Evolutionary conservation across 2,113 vertebrate genomes (phyloP).

Genomic region (Aegithalos caudatus): DNA sequence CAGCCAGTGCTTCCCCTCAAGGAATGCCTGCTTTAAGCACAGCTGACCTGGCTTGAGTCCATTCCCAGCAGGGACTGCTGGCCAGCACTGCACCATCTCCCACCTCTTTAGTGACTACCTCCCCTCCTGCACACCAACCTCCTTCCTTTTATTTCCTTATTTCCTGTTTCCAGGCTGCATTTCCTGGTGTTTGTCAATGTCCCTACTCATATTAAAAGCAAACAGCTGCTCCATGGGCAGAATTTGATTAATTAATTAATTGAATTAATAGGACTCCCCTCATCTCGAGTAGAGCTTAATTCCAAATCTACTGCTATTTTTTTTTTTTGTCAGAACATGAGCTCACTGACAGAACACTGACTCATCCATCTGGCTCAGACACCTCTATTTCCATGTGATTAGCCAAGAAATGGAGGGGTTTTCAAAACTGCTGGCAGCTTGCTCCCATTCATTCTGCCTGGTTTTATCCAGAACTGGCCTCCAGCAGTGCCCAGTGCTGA

Average conservation of each 20-base stretch:
- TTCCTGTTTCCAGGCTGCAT: neutral
- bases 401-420: neutral
- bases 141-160: neutral
- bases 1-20: rapidly evolving
- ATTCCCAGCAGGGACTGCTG: rapidly evolving
- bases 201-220: neutral
- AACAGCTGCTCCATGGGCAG: neutral
- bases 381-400: neutral
- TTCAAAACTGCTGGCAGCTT: neutral
- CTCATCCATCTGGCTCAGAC: rapidly evolving
- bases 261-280: neutral
- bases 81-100: rapidly evolving
- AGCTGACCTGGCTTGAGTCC: neutral
- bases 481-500: neutral
- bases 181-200: neutral
- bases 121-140: neutral
- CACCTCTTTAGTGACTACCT: rapidly evolving
- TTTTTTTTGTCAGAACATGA: neutral
- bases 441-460: rapidly evolving
- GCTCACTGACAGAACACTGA: too few relatives aligned
- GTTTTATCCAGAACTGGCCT: neutral
- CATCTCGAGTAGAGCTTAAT: rapidly evolving
- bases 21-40: rapidly evolving
- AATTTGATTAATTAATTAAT: neutral
- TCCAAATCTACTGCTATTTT: neutral